phyloP scores from a whole-genome alignment of 2,797 vertebrate species.

The Coilia nasus region DNA sequence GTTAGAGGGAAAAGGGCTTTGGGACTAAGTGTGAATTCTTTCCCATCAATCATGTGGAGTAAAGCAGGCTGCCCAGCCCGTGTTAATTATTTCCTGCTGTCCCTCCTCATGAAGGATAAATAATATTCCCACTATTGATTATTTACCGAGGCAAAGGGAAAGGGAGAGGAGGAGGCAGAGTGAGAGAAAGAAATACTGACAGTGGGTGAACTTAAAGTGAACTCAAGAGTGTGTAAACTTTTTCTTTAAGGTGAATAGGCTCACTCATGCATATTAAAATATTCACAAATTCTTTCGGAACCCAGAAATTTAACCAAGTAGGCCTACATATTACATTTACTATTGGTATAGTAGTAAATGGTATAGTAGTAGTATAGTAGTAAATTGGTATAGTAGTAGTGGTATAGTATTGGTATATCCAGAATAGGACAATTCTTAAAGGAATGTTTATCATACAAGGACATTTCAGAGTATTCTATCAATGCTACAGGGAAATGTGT shows the following conservation, averaged over 20 bases:
- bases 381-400: too few species aligned
- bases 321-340: too few species aligned
- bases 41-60: conserved; percentile 57
- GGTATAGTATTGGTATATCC: too few species aligned
- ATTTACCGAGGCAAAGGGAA: background rate
- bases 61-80: conserved; percentile 48
- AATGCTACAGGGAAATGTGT: too few species aligned
- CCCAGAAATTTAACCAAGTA: too few species aligned
- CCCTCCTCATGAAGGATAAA: conserved; percentile 37
- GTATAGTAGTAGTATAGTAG: too few species aligned
- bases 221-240: background rate
- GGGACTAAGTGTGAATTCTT: conserved; percentile 52
- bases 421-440: too few species aligned
- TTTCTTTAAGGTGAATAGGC: background rate
- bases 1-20: conserved; percentile 40
- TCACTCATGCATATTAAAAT: background rate
- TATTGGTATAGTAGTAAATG: too few species aligned
- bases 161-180: background rate
- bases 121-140: conserved; percentile 42
- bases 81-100: conserved; percentile 40
- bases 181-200: background rate
- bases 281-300: too few species aligned
- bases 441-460: too few species aligned
- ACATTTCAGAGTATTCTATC: too few species aligned
- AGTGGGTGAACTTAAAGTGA: background rate